Base-by-base conservation (phyloP, 2,888 invertebrate genomes). In the Lithophane semibrunnea region DNA sequence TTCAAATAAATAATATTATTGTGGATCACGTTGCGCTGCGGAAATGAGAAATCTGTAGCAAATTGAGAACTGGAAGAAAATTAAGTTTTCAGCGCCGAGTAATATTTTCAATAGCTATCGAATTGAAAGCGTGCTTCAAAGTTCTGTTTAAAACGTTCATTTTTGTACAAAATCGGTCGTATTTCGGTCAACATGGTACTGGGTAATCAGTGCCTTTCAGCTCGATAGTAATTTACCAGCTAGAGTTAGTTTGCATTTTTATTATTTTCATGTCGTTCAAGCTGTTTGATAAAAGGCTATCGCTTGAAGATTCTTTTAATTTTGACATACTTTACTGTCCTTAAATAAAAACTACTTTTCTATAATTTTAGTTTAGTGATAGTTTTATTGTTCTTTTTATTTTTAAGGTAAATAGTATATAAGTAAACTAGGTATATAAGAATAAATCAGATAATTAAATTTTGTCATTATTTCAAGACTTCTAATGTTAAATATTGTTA, bases 41-140 rank as follows among this genome's bases (percentile, higher is more conserved):
- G 83, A 71, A 77, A 77, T 82, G 67, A 72, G 18, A 81, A 82
- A 68, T 77, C 54, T 44, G 61, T 56, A 44, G 9, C 24, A 47
- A 82, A 67, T 63, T 37, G 56, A 58, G 49, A 71, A 67, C 24
- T 60, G 52, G 49, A n/a, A 71, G 63, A 64, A 68, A 68, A 71
- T 71, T 71, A 64, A 63, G 49, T 63, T 71, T 58, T 21, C 44
- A 52, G 52, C 13, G 44, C 44, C 44, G 42, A 63, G 61, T 54
- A 58, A 76, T 71, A 58, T 77, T 77, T 68, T 69, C 82, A 82
- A 82, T 64, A 9, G 64, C 37, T 72, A 65, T 68, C 58, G 77
- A 77, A 67, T 44, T 47, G 24, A 54, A 71, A 58, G 24, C 24
- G 63, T 21, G 16, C 65, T 77, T 21, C 18, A 82, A 63, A 76